Conservation (phyloP, 2,888 invertebrate species). For the Epistrophella euchroma region DNA sequence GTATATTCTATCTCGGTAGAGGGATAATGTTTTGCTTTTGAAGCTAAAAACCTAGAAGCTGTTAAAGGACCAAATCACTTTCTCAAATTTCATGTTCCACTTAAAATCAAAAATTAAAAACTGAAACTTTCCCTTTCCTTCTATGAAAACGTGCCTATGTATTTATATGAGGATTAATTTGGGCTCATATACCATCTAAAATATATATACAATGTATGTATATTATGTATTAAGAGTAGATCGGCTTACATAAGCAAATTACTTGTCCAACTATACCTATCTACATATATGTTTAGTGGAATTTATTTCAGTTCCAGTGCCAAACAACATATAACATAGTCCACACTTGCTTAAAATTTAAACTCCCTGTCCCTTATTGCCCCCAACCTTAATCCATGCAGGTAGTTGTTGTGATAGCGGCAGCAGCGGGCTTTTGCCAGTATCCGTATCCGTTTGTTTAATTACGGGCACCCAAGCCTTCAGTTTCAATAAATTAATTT, state of each 20-base stretch:
- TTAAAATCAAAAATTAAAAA: conserved; percentile 69
- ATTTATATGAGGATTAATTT: conserved; percentile 59
- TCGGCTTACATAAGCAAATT: conserved; percentile 43
- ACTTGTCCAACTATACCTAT: conserved; percentile 56
- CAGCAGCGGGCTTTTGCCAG: conserved; percentile 37
- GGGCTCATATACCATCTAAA: conserved; percentile 38
- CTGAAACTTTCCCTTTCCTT: conserved; percentile 49
- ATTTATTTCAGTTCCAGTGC: conserved; percentile 49
- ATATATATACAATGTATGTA: neutral
- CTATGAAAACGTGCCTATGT: conserved; percentile 24
- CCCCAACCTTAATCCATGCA: conserved; percentile 38
- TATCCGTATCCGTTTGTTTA: conserved; percentile 61
- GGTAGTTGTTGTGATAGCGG: conserved; percentile 38
- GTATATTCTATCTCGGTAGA: neutral
- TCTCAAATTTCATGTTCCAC: conserved; percentile 42
- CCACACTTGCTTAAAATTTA: conserved; percentile 46
- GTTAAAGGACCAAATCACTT: conserved; percentile 36
- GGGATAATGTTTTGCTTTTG: neutral
- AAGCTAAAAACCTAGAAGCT: neutral
- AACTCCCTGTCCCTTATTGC: neutral
- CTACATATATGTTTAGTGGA: conserved; percentile 43
- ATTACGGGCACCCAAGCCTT: conserved; percentile 75
- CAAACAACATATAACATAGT: conserved; percentile 32
- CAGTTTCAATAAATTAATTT: conserved; percentile 75
- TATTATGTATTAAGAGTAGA: conserved; percentile 1